phyloP scores from a whole-genome alignment of 1,140 invertebrate genomes.

The Drosophila nigrodunni region DNA sequence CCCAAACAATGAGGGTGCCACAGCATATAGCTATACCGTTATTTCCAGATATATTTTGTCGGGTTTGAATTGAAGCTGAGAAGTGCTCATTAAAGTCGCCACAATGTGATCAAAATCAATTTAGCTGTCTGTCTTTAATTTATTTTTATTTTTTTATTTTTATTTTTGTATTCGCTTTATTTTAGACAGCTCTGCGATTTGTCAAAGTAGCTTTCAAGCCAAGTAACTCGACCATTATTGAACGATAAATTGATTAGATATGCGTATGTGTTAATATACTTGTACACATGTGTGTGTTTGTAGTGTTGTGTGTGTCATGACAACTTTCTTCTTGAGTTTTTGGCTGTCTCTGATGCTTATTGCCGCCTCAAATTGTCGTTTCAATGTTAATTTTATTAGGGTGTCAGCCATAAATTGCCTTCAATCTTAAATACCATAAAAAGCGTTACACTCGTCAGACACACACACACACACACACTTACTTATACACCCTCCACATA shows the following conservation, averaged over 20 bases:
- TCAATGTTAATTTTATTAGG: slow-evolving; percentile 84
- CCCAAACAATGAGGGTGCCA: slow-evolving; percentile 39
- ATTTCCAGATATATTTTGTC: no score
- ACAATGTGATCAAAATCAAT: slow-evolving; percentile 30
- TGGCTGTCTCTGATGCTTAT: slow-evolving; percentile 66
- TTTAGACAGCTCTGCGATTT: slow-evolving; percentile 64
- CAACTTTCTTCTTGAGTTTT: slow-evolving; percentile 31
- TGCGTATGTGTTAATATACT: slow-evolving; percentile 38
- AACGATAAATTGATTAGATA: slow-evolving; percentile 84
- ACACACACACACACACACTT: slow-evolving; percentile 38
- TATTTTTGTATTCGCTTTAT: slow-evolving; percentile 24
- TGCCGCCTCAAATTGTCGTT: slow-evolving; percentile 83
- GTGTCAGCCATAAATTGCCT: slow-evolving; percentile 82
- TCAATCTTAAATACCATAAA: slow-evolving; percentile 84
- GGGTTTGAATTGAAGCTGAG: not conserved
- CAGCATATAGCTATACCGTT: not conserved
- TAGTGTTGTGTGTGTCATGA: slow-evolving; percentile 14
- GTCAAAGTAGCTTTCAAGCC: slow-evolving; percentile 68
- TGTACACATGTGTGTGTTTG: not conserved
- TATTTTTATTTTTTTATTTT: slow-evolving; percentile 19
- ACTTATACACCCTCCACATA: slow-evolving; percentile 21
- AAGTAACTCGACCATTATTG: slow-evolving; percentile 74
- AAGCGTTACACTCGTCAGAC: slow-evolving; percentile 60
- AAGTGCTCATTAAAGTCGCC: slow-evolving; percentile 34
- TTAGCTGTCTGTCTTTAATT: slow-evolving; percentile 46